Evolutionary conservation across 2,888 invertebrate genomes (phyloP).

Genomic region (Pseudeuparius sepicola): DNA sequence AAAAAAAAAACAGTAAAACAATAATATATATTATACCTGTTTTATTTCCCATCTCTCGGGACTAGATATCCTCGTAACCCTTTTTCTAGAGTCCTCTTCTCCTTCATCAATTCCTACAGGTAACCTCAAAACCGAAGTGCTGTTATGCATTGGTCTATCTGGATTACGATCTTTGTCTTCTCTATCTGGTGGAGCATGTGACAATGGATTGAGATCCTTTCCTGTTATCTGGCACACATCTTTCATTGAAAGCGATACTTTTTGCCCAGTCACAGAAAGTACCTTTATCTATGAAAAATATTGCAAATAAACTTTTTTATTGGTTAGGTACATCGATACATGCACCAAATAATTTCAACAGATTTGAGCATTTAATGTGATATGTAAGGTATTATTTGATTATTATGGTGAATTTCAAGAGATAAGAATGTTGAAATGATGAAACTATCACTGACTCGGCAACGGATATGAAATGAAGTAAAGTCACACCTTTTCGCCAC

Average conservation of each 20-base stretch:
- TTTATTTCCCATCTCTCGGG: conserved; percentile 98
- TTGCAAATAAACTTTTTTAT: too few species aligned
- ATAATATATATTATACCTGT: too few species aligned
- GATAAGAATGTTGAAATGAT: too few species aligned
- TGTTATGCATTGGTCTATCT: conserved; percentile 68
- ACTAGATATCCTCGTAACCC: conserved; percentile 86
- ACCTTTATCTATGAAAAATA: conserved; percentile 80
- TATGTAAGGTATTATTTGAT: too few species aligned
- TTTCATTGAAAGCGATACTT: conserved; percentile 93
- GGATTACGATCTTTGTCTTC: conserved; percentile 80
- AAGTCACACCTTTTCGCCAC: too few species aligned
- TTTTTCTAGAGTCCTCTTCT: conserved; percentile 70
- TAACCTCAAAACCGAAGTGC: conserved; percentile 39
- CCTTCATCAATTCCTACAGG: conserved; percentile 54
- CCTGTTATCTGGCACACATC: conserved; percentile 96
- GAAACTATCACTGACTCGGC: too few species aligned
- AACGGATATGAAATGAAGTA: too few species aligned
- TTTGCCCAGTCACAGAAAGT: conserved; percentile 84
- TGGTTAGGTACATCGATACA: too few species aligned
- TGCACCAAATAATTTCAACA: too few species aligned
- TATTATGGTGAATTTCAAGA: too few species aligned
- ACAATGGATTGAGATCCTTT: conserved; percentile 84
- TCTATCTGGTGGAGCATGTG: conserved; percentile 54
- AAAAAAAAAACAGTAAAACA: too few species aligned
- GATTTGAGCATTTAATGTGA: too few species aligned